Evolutionary conservation across 1,140 invertebrate genomes (phyloP).

Genomic region (Drosophila baimaii): DNA sequence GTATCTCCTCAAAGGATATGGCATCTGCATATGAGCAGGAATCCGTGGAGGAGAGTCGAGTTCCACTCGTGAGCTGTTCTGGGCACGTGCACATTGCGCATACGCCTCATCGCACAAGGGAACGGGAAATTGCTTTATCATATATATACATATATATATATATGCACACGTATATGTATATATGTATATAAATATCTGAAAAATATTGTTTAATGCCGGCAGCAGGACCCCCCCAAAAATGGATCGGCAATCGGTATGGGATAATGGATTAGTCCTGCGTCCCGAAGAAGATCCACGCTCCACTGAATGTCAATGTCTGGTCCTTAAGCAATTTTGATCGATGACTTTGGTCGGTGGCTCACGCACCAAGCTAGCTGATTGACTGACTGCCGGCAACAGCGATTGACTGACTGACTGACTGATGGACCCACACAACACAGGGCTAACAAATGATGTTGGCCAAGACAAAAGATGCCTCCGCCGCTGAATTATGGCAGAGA

Average conservation of each 20-base stretch:
- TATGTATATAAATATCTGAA: conserved; percentile 48
- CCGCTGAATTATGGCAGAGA: conserved; percentile 30
- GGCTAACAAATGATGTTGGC: conserved; percentile 67
- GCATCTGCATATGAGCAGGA: conserved; percentile 29
- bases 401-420: conserved; percentile 39
- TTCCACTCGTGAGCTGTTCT: conserved; percentile 30
- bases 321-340: conserved; percentile 57
- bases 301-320: conserved; percentile 39
- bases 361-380: conserved; percentile 49
- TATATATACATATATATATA: conserved; percentile 2
- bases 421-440: conserved; percentile 26
- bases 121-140: conserved; percentile 44
- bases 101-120: conserved; percentile 50
- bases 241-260: conserved; percentile 12
- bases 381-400: conserved; percentile 47
- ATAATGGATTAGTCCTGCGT: conserved; percentile 45
- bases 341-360: conserved; percentile 50
- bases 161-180: not conserved
- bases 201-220: conserved; percentile 62
- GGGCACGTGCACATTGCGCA: conserved; percentile 66
- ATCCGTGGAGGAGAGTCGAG: conserved; percentile 16
- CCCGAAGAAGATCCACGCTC: conserved; percentile 15
- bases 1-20: conserved; percentile 21
- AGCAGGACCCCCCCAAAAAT: not conserved
- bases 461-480: conserved; percentile 56